These are phyloP conservation scores for Menura novaehollandiae DNA, from an alignment of 2,113 vertebrate genomes.

Conservation along the genomic window DNA sequence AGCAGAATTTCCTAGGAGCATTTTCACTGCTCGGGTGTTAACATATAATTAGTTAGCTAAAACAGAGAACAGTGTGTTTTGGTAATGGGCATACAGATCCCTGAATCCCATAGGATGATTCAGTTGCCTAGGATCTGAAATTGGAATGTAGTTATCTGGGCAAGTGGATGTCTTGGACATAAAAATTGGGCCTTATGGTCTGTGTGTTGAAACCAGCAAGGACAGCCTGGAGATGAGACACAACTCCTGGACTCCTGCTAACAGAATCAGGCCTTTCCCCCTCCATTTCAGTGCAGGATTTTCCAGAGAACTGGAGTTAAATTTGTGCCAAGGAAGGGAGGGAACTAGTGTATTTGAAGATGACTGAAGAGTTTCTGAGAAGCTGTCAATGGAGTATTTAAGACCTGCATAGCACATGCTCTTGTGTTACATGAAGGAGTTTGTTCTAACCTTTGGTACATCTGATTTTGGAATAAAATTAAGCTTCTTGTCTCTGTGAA, in stretches of 20 bases:
- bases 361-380: background rate
- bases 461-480: background rate
- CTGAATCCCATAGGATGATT: background rate
- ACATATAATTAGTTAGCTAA: background rate
- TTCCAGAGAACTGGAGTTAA: background rate
- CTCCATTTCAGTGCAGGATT: background rate
- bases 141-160: background rate
- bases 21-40: conserved; percentile 1
- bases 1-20: background rate
- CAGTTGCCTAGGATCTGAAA: background rate
- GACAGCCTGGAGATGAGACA: background rate
- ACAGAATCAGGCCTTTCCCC: background rate
- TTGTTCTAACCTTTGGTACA: background rate
- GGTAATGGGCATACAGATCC: background rate
- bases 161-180: background rate
- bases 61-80: background rate
- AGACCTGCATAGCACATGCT: background rate
- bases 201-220: background rate
- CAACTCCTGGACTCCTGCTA: background rate
- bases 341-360: background rate
- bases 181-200: background rate
- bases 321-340: background rate
- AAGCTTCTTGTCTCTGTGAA: background rate
- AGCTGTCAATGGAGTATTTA: background rate
- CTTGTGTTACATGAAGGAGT: background rate